Base-by-base conservation (phyloP, 2,797 vertebrate genomes). In the Ctenosaura bakeri region DNA sequence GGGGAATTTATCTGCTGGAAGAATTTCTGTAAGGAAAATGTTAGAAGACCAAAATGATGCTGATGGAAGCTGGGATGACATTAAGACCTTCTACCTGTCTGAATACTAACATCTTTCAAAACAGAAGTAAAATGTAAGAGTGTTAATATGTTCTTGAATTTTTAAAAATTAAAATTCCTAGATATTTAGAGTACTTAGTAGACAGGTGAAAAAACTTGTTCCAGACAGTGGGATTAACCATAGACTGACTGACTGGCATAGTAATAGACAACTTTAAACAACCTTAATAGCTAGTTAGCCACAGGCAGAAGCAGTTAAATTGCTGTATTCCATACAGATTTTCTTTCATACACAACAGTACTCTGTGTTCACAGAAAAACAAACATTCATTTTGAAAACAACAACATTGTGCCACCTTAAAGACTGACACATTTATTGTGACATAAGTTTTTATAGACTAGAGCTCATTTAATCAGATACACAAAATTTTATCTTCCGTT, bases 401-500 rank as follows among this genome's bases (percentile, higher is more conserved):
- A 22, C 38, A n/a, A 88, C 64, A 32, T 69, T 80, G n/a, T 66
- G 9, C 16, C 64, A 88, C 64, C 14, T 71, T 56, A 78, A 81
- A 88, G n/a, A 71, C 9, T 71, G 22, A 62, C 46, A 77, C 42
- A 52, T 84, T 78, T 66, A 77, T 84, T 22, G 71, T 77, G 54
- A 32, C 54, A 77, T 78, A 62, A 77, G 66, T 14, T 20, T 59
- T 84, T 76, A 62, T 89, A 82, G 73, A 77, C 10, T 35, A 38
- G 20, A 84, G 73, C 71, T 38, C 22, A 38, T 56, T 83, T 64
- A 76, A 77, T 77, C 81, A 84, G 42, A 88, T 81, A 85, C 83
- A 85, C 38, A 50, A 71, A n/a, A 52, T 42, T 14, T 86, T 86
- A 77, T 52, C 73, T 64, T 78, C 56, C 77, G 24, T 78, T 84